phyloP scores from a whole-genome alignment of 2,888 invertebrate genomes.

The Beris morrisii region DNA sequence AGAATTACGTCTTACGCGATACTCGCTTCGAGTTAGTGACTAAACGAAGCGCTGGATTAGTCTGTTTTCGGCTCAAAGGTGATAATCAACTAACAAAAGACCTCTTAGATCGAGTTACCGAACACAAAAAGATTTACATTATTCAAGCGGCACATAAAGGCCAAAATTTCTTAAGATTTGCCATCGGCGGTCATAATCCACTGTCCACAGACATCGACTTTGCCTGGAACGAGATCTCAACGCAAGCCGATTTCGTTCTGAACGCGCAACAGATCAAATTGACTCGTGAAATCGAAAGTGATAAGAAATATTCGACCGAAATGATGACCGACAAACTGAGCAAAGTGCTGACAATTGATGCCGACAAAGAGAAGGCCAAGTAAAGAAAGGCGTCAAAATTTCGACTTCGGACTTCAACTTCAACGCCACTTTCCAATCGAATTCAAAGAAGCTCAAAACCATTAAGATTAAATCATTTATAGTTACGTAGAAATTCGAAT shows the following conservation, averaged over 20 bases:
- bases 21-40: constrained; percentile 76
- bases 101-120: constrained; percentile 72
- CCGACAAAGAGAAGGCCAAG: constrained; percentile 10
- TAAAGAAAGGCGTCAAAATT: neutral
- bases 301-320: neutral
- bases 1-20: constrained; percentile 69
- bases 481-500: too few relatives aligned
- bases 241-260: constrained; percentile 67
- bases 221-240: constrained; percentile 70
- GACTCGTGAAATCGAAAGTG: neutral
- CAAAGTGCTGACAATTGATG: constrained; percentile 4
- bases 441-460: too few relatives aligned
- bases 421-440: too few relatives aligned
- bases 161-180: constrained; percentile 76
- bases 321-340: constrained; percentile 19
- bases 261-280: constrained; percentile 41
- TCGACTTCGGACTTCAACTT: too few relatives aligned
- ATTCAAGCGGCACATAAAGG: constrained; percentile 73
- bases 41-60: constrained; percentile 75
- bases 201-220: constrained; percentile 71
- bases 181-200: constrained; percentile 74
- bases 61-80: constrained; percentile 85
- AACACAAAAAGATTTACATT: constrained; percentile 77
- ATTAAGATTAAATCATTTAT: too few relatives aligned
- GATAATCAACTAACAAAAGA: constrained; percentile 68